A percentile compares a stretch with the other conserved stretches of the same genome.
These are phyloP conservation scores for Meteorus colon DNA, from an alignment of 2,888 invertebrate species.

Conservation along the genomic window DNA sequence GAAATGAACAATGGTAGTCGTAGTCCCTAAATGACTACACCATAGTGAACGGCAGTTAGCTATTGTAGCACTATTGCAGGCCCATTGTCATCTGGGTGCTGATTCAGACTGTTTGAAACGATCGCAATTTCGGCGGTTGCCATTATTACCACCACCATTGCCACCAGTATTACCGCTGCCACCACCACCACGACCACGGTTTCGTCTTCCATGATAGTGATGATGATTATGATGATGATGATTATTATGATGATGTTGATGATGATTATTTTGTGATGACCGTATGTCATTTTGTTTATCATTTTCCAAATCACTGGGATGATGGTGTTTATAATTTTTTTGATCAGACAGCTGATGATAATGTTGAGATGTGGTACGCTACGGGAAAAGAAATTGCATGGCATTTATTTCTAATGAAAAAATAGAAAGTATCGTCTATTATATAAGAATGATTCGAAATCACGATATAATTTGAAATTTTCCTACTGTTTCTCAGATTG, in stretches of 20 bases:
- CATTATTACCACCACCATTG: slow-evolving; percentile 55
- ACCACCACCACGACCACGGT: slow-evolving; percentile 65
- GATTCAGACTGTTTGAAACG: slow-evolving; percentile 64
- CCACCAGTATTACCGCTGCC: slow-evolving; percentile 59
- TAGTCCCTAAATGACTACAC: neutral
- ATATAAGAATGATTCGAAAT: too few species aligned
- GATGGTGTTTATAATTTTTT: slow-evolving; percentile 54
- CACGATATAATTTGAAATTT: too few species aligned
- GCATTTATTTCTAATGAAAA: neutral
- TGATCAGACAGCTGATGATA: slow-evolving; percentile 51
- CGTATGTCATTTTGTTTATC: slow-evolving; percentile 57
- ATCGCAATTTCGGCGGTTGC: slow-evolving; percentile 64
- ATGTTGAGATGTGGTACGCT: slow-evolving; percentile 35
- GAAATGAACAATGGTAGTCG: slow-evolving; percentile 11
- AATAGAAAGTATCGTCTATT: too few species aligned
- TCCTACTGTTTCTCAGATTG: too few species aligned
- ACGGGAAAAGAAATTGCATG: neutral
- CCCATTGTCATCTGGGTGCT: slow-evolving; percentile 71
- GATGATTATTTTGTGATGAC: slow-evolving; percentile 61
- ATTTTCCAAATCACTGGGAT: slow-evolving; percentile 57
- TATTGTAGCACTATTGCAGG: slow-evolving; percentile 56
- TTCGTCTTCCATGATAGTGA: slow-evolving; percentile 51
- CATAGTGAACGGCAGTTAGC: slow-evolving; percentile 33
- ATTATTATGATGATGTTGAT: slow-evolving; percentile 28
- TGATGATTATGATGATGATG: slow-evolving; percentile 57